Base-by-base conservation (phyloP, 2,797 vertebrate species). In the Thamnophis elegans region DNA sequence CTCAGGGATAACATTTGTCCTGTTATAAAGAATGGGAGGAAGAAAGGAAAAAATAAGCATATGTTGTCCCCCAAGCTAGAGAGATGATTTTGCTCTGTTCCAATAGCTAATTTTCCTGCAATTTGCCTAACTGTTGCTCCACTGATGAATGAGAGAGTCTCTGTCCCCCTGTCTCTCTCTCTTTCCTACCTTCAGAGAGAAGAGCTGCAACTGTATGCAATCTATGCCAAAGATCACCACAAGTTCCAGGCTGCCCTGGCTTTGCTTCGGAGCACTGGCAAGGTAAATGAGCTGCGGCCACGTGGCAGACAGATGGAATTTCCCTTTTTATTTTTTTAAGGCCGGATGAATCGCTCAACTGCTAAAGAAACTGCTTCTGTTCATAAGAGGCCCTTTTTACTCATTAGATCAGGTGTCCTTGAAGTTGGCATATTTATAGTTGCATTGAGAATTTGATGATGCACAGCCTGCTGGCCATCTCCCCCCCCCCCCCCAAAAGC, bases 161-260 rank as follows among this genome's bases (percentile, higher is more conserved):
- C 55, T 62, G 4, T 62, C 60, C 28, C 11, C 28, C 25, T 26
- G 25, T 55, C 56, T 20, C 56, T 42, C 54, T 86, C 65, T 92
- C 68, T 82, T 36, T 88, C 55, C 54, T 60, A 89, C 47, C 68
- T 73, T n/a, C 96, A 99, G 99, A 97, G 98, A 93, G 98, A 98
- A 82, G 98, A 99, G 96, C 98, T 99, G 87, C 97, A 98, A 55
- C 98, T 98, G 92, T 99, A 99, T 36, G 98, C 99, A 90, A 98
- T 98, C 93, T 99, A 98, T 87, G 98, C 98, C 97, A 98, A 98
- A 95, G 97, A 97, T 60, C 98, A 97, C 95, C 98, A 98, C 51
- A 98, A 99, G 18, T 95, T 97, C 93, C 98, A 99, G 94, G 95
- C 94, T 6, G 97, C 98, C 56, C 95, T 97, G 3, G 96, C 98